Base-by-base conservation (phyloP, 2,797 vertebrate genomes). In the Saguinus oedipus region DNA sequence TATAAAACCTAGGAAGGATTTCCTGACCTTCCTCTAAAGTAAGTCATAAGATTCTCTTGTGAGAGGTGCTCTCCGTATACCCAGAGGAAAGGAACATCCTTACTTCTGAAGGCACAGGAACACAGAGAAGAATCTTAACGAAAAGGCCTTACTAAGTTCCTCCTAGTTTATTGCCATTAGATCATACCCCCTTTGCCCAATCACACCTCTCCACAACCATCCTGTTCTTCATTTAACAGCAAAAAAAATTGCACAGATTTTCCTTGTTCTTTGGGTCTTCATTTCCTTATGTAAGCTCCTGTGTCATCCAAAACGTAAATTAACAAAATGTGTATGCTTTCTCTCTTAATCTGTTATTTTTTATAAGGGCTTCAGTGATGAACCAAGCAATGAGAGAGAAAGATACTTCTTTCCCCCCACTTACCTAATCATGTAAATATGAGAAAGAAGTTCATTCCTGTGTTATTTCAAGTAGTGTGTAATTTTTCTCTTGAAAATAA, bases 401-500 rank as follows among this genome's bases (percentile, higher is more conserved):
- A 39, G 22, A 24, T 20, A 48, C n/a, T 70, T 76, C 46, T 42
- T 75, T 92, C 30, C 2, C 6, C 42, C 3, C 22, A 83, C n/a
- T 59, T 83, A 68, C n/a, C 17, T 84, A 59, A 78, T 36, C 33
- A 39, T 76, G n/a, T 93, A 88, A 82, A 86, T 61, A 94, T 39
- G n/a, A 7, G 1, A 42, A 61, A 14, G 50, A 87, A 55, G 27
- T 82, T 53, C 15, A 93, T 72, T 39, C 19, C n/a, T 72, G 27
- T 6, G 1, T 72, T 95, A 88, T 83, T 86, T 87, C 68, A 61
- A 42, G 33, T 85, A 80, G 10, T 80, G 64, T 50, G 15, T 64
- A 39, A 55, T 57, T 95, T 95, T 88, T 81, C 22, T 93, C 86
- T 82, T 89, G 24, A 80, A 93, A 86, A 82, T 42, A 39, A 39